Base-by-base conservation (phyloP, 1,140 invertebrate species). In the Zaprionus davidi region DNA sequence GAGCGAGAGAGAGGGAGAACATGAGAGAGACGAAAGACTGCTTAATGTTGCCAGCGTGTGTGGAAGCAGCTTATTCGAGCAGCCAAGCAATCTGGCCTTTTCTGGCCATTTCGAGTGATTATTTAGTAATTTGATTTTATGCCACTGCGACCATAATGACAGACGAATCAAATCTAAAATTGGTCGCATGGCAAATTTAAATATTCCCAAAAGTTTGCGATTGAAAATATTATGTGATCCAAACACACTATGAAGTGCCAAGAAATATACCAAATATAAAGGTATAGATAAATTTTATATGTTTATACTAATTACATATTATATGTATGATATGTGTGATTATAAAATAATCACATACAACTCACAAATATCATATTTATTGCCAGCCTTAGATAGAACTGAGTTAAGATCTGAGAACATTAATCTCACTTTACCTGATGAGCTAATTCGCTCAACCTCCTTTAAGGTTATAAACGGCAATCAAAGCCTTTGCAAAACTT, bases 141-240 rank as follows among this genome's bases (percentile, higher is more conserved):
- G 53, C 44, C 59, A 72, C 63, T 57, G 72, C 28, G 22, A 66
- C 55, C 51, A 76, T 60, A 82, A 76, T 71, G 49, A 65, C 55
- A 86, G 59, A 60, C 66, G 55, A 66, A 79, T 68, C 62, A 59
- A 79, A 71, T 85, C 70, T 56, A 44, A 67, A 65, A 71, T 26
- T 64, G 15, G 11, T 4, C 58, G 36, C 13, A n/a, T 17, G 1
- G 17, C 3, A 51, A 66, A 38, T 65, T 41, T 38, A 53, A 20
- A 28, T 46, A n/a, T 15, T 17, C 1, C 36, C 46, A 24, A 51
- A 24, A 24, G 11, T 13, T 24, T 22, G 22, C 11, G 17, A 20
- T 12, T 28, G 20, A 38, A 41, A 65, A 38, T 9, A 34, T 11
- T 34, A 7, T 11, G 1, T 12, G 34, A 13, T 36, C 1, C 6